Evolutionary conservation across 2,113 vertebrate species (phyloP).

Genomic region (Columba livia): DNA sequence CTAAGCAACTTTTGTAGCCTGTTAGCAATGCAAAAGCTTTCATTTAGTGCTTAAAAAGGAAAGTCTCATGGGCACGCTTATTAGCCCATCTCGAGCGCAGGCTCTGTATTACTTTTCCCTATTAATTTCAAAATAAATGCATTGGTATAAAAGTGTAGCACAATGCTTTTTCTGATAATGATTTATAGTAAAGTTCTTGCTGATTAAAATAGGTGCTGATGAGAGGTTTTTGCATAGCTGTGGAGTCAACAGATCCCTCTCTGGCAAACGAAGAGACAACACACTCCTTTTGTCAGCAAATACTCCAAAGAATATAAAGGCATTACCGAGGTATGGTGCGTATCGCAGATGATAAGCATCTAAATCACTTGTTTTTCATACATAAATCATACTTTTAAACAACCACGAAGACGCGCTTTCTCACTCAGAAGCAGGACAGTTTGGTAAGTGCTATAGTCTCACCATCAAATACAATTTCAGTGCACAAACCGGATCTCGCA

Average conservation of each 20-base stretch:
- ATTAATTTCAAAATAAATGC: constrained; percentile 68
- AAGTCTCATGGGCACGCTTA: constrained; percentile 71
- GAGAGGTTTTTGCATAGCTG: constrained; percentile 48
- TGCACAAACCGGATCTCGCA: background rate
- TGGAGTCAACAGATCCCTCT: constrained; percentile 53
- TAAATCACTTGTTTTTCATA: constrained; percentile 42
- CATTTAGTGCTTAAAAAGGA: constrained; percentile 71
- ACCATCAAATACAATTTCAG: constrained; percentile 30
- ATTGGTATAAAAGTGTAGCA: constrained; percentile 26
- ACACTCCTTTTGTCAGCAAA: constrained; percentile 74
- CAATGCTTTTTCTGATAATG: constrained; percentile 41
- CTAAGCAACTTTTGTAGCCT: constrained; percentile 76
- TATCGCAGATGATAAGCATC: constrained; percentile 41
- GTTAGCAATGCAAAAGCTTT: constrained; percentile 76
- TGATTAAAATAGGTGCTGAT: constrained; percentile 66
- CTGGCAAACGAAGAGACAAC: constrained; percentile 48
- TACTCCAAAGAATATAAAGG: constrained; percentile 69
- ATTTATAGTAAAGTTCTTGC: constrained; percentile 61
- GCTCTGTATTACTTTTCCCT: constrained; percentile 47
- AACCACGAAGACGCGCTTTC: background rate
- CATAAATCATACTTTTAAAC: constrained; percentile 50
- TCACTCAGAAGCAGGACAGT: constrained; percentile 1
- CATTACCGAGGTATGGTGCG: constrained; percentile 40
- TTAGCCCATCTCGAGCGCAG: constrained; percentile 64
- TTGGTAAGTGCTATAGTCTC: background rate